Conservation (phyloP, 1,140 invertebrate species). For the Maniola jurtina region DNA sequence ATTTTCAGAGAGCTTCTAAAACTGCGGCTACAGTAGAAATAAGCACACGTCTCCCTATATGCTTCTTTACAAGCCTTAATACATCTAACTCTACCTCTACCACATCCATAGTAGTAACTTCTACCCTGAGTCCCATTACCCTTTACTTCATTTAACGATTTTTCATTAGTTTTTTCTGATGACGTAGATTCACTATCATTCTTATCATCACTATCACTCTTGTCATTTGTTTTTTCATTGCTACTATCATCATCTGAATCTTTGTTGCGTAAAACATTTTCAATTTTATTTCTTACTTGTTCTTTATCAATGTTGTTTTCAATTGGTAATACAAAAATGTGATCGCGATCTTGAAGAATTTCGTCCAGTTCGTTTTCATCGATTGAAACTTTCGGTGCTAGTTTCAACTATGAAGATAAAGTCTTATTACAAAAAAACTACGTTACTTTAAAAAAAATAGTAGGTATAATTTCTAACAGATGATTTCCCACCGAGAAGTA, state of each 20-base stretch:
- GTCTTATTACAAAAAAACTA: not conserved
- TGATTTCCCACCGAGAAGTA: too few species aligned
- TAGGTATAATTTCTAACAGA: too few species aligned
- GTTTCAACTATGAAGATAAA: not conserved
- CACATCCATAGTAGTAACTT: conserved; percentile 8
- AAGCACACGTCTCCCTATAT: conserved; percentile 13
- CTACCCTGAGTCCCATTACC: not conserved
- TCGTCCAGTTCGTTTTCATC: not conserved
- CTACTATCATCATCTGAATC: conserved; percentile 1
- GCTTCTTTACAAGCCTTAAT: conserved; percentile 24
- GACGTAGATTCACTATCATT: not conserved
- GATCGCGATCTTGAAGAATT: not conserved
- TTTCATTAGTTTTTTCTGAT: not conserved
- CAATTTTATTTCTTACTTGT: not conserved
- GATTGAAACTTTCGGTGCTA: not conserved
- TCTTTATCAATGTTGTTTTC: not conserved
- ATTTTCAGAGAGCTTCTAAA: conserved; percentile 5
- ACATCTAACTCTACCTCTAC: conserved; percentile 11
- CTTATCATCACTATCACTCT: not conserved
- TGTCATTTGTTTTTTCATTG: not conserved
- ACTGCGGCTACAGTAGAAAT: not conserved
- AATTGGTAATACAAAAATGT: not conserved
- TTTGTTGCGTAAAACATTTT: conserved; percentile 2
- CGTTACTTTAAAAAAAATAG: not conserved
- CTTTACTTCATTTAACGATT: not conserved